Conservation (phyloP, 2,113 vertebrate genomes). For the Centropus unirufus region DNA sequence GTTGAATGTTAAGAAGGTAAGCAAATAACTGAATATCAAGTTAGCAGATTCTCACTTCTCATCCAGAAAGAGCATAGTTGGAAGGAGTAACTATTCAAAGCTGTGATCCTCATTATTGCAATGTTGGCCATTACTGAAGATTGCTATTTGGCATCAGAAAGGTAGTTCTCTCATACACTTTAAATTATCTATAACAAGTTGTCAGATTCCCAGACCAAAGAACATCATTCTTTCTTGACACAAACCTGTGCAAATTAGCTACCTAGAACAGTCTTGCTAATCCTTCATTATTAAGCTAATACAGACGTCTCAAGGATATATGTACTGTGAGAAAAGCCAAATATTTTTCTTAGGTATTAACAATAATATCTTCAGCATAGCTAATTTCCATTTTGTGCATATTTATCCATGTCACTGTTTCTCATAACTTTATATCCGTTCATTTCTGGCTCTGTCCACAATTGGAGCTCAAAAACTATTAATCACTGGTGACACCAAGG, state of each 20-base stretch:
- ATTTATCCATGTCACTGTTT: neutral
- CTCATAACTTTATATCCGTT: neutral
- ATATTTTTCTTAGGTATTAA: constrained; percentile 1
- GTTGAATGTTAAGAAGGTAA: neutral
- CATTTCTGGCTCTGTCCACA: neutral
- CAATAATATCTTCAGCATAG: constrained; percentile 28
- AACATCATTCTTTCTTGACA: neutral
- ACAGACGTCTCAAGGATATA: neutral
- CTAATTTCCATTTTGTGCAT: constrained; percentile 3
- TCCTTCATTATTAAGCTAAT: neutral
- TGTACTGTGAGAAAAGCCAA: neutral
- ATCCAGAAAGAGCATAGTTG: neutral
- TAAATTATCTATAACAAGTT: neutral
- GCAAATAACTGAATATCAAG: neutral
- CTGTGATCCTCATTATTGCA: neutral
- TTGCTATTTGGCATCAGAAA: neutral
- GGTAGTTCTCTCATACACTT: neutral
- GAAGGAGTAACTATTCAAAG: neutral
- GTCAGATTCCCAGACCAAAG: neutral
- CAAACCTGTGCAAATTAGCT: neutral
- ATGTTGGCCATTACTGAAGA: neutral
- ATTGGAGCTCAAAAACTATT: neutral
- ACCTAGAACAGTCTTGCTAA: neutral
- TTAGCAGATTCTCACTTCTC: neutral
- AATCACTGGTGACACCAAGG: neutral